Percentiles rank a stretch among this genome's conserved stretches.
These are phyloP conservation scores for Cyclina sinensis DNA, from an alignment of 1,140 invertebrate species.

Conservation along the genomic window DNA sequence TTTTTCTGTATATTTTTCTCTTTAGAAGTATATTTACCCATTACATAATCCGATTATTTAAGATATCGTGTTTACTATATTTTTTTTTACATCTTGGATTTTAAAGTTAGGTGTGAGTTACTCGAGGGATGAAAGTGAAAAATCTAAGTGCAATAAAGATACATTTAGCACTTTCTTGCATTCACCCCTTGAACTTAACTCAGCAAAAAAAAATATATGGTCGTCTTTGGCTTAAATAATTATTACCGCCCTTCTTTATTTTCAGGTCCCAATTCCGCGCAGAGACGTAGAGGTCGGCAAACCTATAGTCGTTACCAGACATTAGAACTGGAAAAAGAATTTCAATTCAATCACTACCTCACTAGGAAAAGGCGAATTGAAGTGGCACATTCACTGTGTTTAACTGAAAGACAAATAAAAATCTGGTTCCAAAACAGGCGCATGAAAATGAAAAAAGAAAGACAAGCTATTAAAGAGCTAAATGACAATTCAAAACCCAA, in stretches of 20 bases:
- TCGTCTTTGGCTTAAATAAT: no score
- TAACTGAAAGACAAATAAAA: constrained; percentile 96
- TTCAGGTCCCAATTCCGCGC: constrained; percentile 97
- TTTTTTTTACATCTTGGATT: no score
- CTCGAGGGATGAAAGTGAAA: no score
- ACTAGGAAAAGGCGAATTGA: constrained; percentile 93
- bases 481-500: constrained; percentile 55
- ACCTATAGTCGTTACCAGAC: constrained; percentile 97
- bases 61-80: no score
- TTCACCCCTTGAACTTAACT: no score
- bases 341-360: constrained; percentile 90
- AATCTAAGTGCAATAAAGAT: no score
- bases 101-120: no score
- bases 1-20: no score
- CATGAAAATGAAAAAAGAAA: constrained; percentile 99
- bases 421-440: constrained; percentile 95
- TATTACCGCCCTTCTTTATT: constrained; percentile 87
- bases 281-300: constrained; percentile 96
- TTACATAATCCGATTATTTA: no score
- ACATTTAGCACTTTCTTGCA: no score
- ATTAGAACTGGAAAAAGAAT: constrained; percentile 90
- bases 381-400: constrained; percentile 95
- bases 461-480: constrained; percentile 65
- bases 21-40: no score
- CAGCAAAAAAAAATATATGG: no score